Evolutionary conservation across 1,140 invertebrate genomes (phyloP), one percentile per base, ranked within the genome.

Genomic region (Babylonia areolata): DNA sequence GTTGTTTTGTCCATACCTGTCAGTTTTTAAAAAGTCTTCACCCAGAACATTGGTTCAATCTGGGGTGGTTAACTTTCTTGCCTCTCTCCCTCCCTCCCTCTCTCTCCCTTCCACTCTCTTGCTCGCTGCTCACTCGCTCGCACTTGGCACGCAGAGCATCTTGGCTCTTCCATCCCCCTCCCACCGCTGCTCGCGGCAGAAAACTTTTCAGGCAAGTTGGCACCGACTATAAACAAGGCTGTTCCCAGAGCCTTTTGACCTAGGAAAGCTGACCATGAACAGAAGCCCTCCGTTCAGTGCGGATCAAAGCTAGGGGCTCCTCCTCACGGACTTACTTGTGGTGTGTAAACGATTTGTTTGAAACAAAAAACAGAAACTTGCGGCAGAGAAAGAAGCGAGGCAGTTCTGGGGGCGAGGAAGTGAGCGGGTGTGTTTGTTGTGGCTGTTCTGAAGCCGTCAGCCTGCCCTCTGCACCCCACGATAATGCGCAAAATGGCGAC

Each of bases 401-500:
- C 46, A 51, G 9, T 51, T 51, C 46, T 9, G 46, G 46, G 46
- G 17, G 46, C 17, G 46, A 51, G 2, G 46, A 9, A 51, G 46
- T 9, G 9, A 51, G 46, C 46, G 46, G 46, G 46, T 51, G 46
- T 51, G 46, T 64, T 64, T 81, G 39, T 42, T 81, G 79, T 35
- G 42, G 42, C n/a, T 42, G 31, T 82, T 33, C 31, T 81, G 79
- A 20, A 35, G 42, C n/a, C 31, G 31, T 82, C 35, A 1, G 64
- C 23, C 81, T 82, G 35, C 81, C 81, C 81, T 33, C n/a, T 20
- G 39, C 81, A 58, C 51, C n/a, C 81, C n/a, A 31, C 42, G 46
- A 33, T 46, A 82, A n/a, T 82, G 81, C 81, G 81, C 81, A 82
- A 82, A 64, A 82, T 82, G 58, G 81, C 81, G 81, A 82, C 39